Base-by-base conservation (phyloP, 2,888 invertebrate genomes). In the Incurvaria masculella region DNA sequence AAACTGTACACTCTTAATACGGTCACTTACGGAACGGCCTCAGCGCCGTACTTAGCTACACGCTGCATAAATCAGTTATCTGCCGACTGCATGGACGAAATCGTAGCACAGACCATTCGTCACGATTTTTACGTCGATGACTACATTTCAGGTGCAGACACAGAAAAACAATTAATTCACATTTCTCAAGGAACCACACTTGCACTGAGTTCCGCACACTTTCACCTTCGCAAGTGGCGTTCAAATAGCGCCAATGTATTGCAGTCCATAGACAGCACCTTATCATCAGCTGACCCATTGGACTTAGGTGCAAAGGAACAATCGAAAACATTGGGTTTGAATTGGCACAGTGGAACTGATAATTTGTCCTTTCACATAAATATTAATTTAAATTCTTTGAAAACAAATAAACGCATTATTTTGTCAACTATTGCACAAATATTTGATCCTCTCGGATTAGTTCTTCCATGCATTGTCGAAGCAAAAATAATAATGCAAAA, bases 401-500 rank as follows among this genome's bases (percentile, higher is more conserved):
- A 14, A 6, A 14, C 14, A 33, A 33, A 6, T n/a, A 49, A 49
- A 26, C 45, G 49, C 10, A 11, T 14, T 18, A 45, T 49, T 2
- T 23, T 49, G 23, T 49, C 49, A 3, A 40, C 44, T 3, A 20
- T 39, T 4, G 42, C 42, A 8, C 27, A 47, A 21, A 42, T 47
- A 11, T 47, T 47, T 23, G 47, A 47, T 27, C 42, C 47, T 6
- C 42, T 47, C 2, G 46, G 46, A 52, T 46, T 42, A 50, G 51
- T 45, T 51, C 53, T 16, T 21, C 53, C 54, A 8, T 57, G 56
- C 44, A 47, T 59, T 4, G 48, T 59, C 11, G 44, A 52, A 38
- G 55, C 55, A 8, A 59, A 59, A 46, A 39, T 56, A n/a, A 45
- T 59, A 8, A 44, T 58, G 21, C 59, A 60, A 40, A 46, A 23